Conservation (phyloP, 2,797 vertebrate species). For the Aselliscus stoliczkanus region DNA sequence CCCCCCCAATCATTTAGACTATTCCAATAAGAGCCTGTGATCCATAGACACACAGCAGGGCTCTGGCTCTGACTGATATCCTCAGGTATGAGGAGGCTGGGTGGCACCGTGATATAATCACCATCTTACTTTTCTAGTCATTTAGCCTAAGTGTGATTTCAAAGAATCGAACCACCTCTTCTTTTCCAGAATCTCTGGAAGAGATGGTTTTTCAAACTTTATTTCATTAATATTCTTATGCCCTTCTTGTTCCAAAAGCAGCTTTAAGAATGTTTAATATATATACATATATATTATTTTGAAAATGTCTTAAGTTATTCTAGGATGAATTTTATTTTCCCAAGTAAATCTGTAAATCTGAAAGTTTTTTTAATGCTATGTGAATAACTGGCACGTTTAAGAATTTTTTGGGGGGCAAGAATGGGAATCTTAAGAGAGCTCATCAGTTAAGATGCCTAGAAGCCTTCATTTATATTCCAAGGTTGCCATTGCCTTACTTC, state of each 20-base stretch:
- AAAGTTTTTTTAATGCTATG: neutral
- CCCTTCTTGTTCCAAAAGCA: neutral
- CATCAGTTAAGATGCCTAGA: neutral
- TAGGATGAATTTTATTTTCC: neutral
- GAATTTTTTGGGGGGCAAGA: neutral
- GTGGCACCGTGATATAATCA: neutral
- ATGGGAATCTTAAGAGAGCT: neutral
- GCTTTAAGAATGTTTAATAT: neutral
- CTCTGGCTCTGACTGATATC: neutral
- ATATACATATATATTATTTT: neutral
- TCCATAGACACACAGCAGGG: neutral
- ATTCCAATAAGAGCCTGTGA: neutral
- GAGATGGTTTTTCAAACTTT: neutral
- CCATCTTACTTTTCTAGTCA: neutral
- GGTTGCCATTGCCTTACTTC: neutral
- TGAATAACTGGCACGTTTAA: neutral
- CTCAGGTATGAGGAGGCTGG: neutral
- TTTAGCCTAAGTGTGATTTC: neutral
- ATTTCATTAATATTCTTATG: neutral
- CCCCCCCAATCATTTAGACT: neutral
- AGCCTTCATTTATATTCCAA: neutral
- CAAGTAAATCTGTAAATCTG: neutral
- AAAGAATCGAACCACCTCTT: neutral
- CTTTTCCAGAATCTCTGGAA: neutral
- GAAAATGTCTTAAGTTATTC: neutral